Conservation (phyloP, 2,888 invertebrate species). For the Antheraea yamamai region DNA sequence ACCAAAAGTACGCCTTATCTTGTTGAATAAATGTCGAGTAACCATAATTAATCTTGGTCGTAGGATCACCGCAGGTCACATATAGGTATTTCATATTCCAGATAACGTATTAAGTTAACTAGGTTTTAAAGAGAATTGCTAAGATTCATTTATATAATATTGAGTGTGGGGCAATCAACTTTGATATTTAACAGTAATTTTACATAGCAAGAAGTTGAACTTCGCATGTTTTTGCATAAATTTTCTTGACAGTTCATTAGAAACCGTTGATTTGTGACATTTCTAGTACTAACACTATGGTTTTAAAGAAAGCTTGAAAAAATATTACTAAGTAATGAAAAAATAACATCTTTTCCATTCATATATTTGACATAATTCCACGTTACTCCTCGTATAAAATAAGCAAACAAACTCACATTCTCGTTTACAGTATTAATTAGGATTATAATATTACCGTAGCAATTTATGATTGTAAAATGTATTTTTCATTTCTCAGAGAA, state of each 20-base stretch:
- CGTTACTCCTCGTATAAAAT: background rate
- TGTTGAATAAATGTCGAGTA: conserved; percentile 51
- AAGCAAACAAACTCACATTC: no score
- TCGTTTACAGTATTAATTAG: no score
- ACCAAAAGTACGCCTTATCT: conserved; percentile 60
- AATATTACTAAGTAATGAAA: no score
- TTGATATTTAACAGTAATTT: background rate
- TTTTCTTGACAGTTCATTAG: background rate
- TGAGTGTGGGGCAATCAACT: background rate
- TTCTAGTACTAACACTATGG: no score
- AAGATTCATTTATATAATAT: background rate
- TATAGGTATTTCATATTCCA: conserved; percentile 22
- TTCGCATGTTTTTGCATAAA: background rate
- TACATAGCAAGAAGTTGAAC: background rate
- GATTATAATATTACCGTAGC: no score
- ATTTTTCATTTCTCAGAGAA: no score
- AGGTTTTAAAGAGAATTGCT: background rate
- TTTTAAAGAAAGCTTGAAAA: no score
- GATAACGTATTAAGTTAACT: background rate
- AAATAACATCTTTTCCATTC: no score
- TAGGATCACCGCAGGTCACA: conserved; percentile 43
- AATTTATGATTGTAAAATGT: no score
- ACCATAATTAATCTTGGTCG: conserved; percentile 63
- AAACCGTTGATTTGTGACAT: no score
- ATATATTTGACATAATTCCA: no score